Evolutionary conservation across 1,140 invertebrate species (phyloP), one percentile per base, ranked within the genome.

Genomic region (Tetranychus cinnabarinus): DNA sequence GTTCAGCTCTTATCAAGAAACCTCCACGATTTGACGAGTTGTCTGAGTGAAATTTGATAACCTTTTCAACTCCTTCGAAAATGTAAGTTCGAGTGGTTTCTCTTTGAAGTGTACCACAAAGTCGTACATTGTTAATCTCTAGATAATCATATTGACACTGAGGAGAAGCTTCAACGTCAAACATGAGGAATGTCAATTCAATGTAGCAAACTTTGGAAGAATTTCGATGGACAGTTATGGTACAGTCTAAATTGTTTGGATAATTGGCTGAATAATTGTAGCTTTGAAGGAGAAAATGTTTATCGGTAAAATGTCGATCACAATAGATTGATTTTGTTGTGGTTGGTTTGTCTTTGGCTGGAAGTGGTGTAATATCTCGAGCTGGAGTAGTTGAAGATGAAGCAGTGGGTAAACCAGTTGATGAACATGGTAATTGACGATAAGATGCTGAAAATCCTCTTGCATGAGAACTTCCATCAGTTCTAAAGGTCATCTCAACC

Each of bases 81-180:
- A 48, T 64, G 62, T 65, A 67, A 47, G 67, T 68, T 15, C 63
- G 59, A 54, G 66, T 61, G 2, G 63, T 64, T 62, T 64, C 56
- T 45, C 34, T 45, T 34, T 61, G 56, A 13, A 64, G 39, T n/a
- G 60, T 62, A 15, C 68, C 68, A 54, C 68, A 69, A 2, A 69
- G 57, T 36, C 61, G 64, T 13, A 63, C 64, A 23, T 60, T 55
- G 39, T 56, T 63, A 48, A 69, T 59, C 23, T 67, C 65, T n/a
- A 69, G 47, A 58, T 67, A 69, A 56, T 69, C 68, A 58, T 65
- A 69, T 48, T 62, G 62, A 62, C 68, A 69, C 35, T 67, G 61
- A 23, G 66, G 65, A 42, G 62, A 63, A 0, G 64, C 64, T 48
- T 69, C 68, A 3, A 69, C 42, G 39, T 69, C 68, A 50, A 69